Percentiles rank a stretch among this genome's conserved stretches.
These are phyloP conservation scores for Sula dactylatra DNA, from an alignment of 2,113 vertebrate species.

Conservation along the genomic window DNA sequence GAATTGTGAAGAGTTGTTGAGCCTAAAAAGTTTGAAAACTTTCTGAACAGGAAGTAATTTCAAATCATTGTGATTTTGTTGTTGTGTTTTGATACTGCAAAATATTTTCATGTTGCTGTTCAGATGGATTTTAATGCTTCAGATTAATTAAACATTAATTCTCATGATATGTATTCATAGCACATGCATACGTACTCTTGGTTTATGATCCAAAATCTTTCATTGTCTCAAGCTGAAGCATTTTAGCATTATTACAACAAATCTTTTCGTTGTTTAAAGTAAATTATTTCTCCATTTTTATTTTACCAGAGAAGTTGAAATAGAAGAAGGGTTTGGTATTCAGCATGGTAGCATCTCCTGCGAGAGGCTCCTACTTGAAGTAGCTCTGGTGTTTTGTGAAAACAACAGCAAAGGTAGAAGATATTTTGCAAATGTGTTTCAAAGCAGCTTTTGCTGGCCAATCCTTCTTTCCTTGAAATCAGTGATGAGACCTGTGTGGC, in stretches of 20 bases:
- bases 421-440: background rate
- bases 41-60: background rate
- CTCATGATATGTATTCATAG: background rate
- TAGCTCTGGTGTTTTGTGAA: background rate
- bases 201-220: background rate
- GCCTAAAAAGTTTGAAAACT: background rate
- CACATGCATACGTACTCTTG: background rate
- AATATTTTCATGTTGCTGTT: background rate
- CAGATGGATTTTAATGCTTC: background rate
- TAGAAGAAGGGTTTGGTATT: background rate
- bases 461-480: background rate
- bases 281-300: background rate
- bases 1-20: background rate
- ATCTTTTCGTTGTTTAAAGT: background rate
- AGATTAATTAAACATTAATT: background rate
- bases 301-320: background rate
- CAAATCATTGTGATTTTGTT: background rate
- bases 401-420: background rate
- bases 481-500: background rate
- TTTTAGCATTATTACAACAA: background rate
- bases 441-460: background rate
- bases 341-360: background rate
- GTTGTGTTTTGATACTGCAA: background rate
- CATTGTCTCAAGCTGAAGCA: background rate
- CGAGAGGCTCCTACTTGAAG: background rate